Conservation (phyloP, 1,140 invertebrate species). For the Drosophila obscura region DNA sequence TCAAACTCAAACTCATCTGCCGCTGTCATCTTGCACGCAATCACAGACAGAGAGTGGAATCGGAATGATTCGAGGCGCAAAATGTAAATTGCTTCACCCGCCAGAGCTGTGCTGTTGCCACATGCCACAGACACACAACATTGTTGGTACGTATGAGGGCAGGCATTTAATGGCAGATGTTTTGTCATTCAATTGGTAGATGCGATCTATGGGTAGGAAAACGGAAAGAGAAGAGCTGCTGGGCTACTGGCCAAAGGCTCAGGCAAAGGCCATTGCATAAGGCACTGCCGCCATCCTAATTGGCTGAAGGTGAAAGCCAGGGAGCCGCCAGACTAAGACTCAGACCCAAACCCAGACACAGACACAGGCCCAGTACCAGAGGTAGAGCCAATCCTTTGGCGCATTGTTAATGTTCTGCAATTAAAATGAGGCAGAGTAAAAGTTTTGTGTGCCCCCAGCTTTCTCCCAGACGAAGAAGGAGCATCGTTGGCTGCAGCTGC, state of each 20-base stretch:
- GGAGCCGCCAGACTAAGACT: conserved; percentile 10
- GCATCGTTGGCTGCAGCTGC: conserved; percentile 8
- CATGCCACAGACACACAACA: conserved; percentile 51
- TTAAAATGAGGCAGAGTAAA: conserved; percentile 75
- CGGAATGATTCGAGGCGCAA: conserved; percentile 70
- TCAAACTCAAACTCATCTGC: neutral
- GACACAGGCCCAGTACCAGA: neutral
- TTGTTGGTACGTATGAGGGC: too few species aligned
- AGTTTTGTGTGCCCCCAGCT: conserved; percentile 39
- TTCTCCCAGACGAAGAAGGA: conserved; percentile 46
- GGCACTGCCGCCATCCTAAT: conserved; percentile 29
- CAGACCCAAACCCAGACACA: neutral
- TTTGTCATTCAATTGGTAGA: too few species aligned
- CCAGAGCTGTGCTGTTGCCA: conserved; percentile 28
- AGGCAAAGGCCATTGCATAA: conserved; percentile 40
- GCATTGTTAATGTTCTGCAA: conserved; percentile 70
- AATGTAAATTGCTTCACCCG: conserved; percentile 45
- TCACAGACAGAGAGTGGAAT: conserved; percentile 14
- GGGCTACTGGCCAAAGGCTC: neutral
- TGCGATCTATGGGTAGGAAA: too few species aligned
- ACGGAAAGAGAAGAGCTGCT: too few species aligned
- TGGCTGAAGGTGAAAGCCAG: conserved; percentile 58
- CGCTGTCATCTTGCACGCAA: conserved; percentile 43
- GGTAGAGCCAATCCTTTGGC: neutral
- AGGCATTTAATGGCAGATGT: too few species aligned